These are phyloP conservation scores for Ploceus nigricollis DNA, from an alignment of 2,113 vertebrate species.

Conservation along the genomic window DNA sequence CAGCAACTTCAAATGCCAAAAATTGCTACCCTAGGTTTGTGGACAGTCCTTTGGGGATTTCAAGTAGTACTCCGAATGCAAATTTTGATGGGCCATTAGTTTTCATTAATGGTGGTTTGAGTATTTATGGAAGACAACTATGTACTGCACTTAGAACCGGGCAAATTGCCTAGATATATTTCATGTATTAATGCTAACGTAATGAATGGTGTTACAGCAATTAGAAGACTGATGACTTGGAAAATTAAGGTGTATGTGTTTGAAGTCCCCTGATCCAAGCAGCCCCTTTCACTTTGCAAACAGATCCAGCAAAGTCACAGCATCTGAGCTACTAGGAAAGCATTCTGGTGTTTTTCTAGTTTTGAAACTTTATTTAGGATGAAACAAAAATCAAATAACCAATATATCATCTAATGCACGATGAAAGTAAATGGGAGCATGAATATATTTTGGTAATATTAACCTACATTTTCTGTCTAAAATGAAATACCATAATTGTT, in stretches of 20 bases:
- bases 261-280: constrained; percentile 54
- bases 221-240: constrained; percentile 74
- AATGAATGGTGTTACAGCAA: constrained; percentile 73
- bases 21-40: constrained; percentile 43
- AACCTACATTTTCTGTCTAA: neutral
- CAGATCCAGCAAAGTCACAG: neutral
- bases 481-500: neutral
- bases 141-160: constrained; percentile 71
- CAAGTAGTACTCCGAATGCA: constrained; percentile 52
- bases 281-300: neutral
- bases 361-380: neutral
- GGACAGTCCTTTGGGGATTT: constrained; percentile 73
- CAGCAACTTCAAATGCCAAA: constrained; percentile 55
- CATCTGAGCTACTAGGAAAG: neutral
- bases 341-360: neutral
- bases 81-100: constrained; percentile 78
- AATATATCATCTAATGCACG: neutral
- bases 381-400: neutral
- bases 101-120: constrained; percentile 76
- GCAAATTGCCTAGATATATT: constrained; percentile 76
- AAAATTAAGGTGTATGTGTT: constrained; percentile 71
- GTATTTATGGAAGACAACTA: constrained; percentile 79
- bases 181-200: constrained; percentile 73
- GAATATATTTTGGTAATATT: neutral
- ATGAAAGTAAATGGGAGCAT: neutral